phyloP scores from a whole-genome alignment of 2,888 invertebrate species.

The Andrena fulva region DNA sequence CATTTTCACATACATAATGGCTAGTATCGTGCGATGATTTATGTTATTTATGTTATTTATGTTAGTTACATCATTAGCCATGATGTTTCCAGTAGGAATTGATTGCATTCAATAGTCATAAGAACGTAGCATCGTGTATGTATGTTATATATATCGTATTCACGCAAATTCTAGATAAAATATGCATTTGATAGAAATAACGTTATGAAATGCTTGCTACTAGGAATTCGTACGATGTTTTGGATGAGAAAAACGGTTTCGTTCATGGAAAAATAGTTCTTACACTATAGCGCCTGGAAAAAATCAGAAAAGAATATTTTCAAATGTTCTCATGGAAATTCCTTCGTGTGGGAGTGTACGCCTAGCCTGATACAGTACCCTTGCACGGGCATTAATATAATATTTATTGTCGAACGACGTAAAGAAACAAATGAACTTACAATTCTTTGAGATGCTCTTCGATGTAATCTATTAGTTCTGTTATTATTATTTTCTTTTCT shows the following conservation, averaged over 20 bases:
- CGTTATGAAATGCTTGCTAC: conserved; percentile 27
- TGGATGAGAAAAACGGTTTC: conserved; percentile 12
- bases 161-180: conserved; percentile 34
- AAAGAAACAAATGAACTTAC: conserved; percentile 62
- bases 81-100: conserved; percentile 18
- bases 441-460: conserved; percentile 65
- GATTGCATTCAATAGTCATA: conserved; percentile 25
- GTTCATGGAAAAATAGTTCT: conserved; percentile 40
- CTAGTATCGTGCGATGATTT: conserved; percentile 68
- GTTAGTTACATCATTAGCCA: conserved; percentile 50
- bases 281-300: conserved; percentile 27
- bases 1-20: conserved; percentile 59
- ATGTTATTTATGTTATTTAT: conserved; percentile 10
- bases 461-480: conserved; percentile 45
- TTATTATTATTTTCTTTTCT: neutral
- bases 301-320: conserved; percentile 13
- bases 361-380: conserved; percentile 47
- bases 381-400: conserved; percentile 51
- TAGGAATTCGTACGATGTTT: conserved; percentile 31
- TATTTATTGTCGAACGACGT: conserved; percentile 69
- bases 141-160: conserved; percentile 16
- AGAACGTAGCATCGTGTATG: conserved; percentile 13
- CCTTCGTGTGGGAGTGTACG: conserved; percentile 32
- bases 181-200: conserved; percentile 39
- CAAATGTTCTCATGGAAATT: conserved; percentile 15